Percentiles rank a stretch among this genome's conserved stretches.
Evolutionary conservation across 2,113 vertebrate genomes (phyloP).

Genomic region (Dicrurus megarhynchus): DNA sequence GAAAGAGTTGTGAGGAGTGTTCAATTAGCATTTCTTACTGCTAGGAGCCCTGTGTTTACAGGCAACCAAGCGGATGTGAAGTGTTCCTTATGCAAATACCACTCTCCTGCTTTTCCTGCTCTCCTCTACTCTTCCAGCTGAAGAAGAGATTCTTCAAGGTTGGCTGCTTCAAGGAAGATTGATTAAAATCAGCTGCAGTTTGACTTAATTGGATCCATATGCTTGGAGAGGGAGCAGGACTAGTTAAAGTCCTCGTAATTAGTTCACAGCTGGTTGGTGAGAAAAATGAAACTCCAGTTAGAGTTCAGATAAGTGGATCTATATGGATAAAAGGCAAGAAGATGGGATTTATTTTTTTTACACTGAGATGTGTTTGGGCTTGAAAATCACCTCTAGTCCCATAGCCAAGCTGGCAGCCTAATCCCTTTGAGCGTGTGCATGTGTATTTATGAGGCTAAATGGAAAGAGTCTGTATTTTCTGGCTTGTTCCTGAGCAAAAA

Average conservation of each 20-base stretch:
- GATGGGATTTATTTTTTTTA: neutral
- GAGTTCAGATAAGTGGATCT: constrained; percentile 17
- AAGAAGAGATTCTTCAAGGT: constrained; percentile 66
- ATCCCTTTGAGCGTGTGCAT: neutral
- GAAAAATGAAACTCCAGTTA: constrained; percentile 35
- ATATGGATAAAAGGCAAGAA: neutral
- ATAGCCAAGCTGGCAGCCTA: neutral
- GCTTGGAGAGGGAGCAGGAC: constrained; percentile 67
- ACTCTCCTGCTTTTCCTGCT: constrained; percentile 49
- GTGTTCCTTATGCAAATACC: constrained; percentile 54
- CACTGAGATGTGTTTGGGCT: neutral
- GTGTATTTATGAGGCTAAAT: neutral
- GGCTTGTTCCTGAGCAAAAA: neutral
- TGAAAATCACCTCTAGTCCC: neutral
- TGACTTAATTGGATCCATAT: constrained; percentile 77
- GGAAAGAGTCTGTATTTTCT: neutral
- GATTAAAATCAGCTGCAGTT: constrained; percentile 78
- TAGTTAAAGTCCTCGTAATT: constrained; percentile 68
- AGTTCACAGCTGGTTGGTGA: constrained; percentile 74
- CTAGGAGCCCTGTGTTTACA: constrained; percentile 36
- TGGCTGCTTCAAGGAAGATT: constrained; percentile 74
- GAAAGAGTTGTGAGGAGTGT: constrained; percentile 55
- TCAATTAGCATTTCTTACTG: constrained; percentile 68
- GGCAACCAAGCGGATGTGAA: constrained; percentile 53
- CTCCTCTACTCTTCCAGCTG: constrained; percentile 35